These are phyloP conservation scores for Suricata suricatta DNA, from an alignment of 2,113 vertebrate species.

Conservation along the genomic window DNA sequence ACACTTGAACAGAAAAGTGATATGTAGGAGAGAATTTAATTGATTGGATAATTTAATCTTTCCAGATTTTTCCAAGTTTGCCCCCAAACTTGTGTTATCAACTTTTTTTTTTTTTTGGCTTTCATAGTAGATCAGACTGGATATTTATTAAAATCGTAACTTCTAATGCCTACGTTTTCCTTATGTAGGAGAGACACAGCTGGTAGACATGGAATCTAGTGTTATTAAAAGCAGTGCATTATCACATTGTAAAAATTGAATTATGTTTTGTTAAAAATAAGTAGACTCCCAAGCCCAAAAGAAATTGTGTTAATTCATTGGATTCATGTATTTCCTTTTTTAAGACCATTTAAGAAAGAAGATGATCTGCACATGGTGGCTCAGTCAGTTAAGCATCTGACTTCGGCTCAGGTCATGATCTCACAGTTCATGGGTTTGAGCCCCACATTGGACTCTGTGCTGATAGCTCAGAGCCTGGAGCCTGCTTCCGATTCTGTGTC, in stretches of 20 bases:
- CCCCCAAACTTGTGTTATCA: neutral
- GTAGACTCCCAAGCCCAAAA: neutral
- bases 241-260: neutral
- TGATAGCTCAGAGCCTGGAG: too few species aligned
- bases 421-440: too few species aligned
- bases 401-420: too few species aligned
- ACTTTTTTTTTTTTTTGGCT: neutral
- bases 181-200: neutral
- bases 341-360: neutral
- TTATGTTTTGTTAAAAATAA: neutral
- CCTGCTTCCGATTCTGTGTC: too few species aligned
- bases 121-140: neutral
- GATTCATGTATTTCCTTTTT: neutral
- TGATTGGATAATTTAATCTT: neutral
- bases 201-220: rapidly evolving
- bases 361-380: too few species aligned
- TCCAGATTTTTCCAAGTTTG: neutral
- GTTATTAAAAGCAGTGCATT: neutral
- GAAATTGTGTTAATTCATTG: neutral
- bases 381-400: too few species aligned
- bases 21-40: neutral
- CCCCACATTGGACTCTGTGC: too few species aligned
- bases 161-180: neutral
- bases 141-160: neutral
- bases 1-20: neutral